A percentile compares a stretch with the other conserved stretches of the same genome.
These are phyloP conservation scores for Chymomyza caudatula DNA, from an alignment of 2,888 invertebrate species.

Conservation along the genomic window DNA sequence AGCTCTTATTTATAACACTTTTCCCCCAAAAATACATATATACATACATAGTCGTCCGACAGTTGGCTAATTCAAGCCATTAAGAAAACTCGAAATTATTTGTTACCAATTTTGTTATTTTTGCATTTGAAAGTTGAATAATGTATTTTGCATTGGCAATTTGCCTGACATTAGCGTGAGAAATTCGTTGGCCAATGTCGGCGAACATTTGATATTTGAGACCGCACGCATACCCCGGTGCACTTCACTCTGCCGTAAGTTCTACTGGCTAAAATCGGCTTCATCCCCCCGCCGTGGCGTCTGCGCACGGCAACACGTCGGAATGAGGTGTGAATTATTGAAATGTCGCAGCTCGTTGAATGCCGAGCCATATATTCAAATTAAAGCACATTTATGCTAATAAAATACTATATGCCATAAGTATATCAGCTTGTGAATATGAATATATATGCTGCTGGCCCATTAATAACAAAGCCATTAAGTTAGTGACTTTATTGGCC, in stretches of 20 bases:
- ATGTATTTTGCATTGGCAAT: slow-evolving; percentile 48
- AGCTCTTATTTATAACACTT: slow-evolving; percentile 53
- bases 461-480: slow-evolving; percentile 64
- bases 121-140: slow-evolving; percentile 23
- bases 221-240: slow-evolving; percentile 35
- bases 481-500: slow-evolving; percentile 54
- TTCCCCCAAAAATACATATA: too few relatives aligned
- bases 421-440: slow-evolving; percentile 9
- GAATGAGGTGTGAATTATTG: slow-evolving; percentile 67
- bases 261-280: background rate
- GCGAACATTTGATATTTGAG: slow-evolving; percentile 45
- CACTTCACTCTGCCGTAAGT: background rate
- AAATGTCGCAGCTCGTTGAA: slow-evolving; percentile 29
- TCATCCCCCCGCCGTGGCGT: slow-evolving; percentile 30
- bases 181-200: slow-evolving; percentile 15
- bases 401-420: slow-evolving; percentile 38
- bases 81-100: slow-evolving; percentile 63
- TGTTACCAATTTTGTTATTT: slow-evolving; percentile 49
- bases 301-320: slow-evolving; percentile 27
- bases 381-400: slow-evolving; percentile 64
- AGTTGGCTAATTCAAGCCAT: slow-evolving; percentile 63
- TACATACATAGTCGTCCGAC: slow-evolving; percentile 5
- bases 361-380: slow-evolving; percentile 54
- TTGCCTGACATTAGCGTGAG: slow-evolving; percentile 9
- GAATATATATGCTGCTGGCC: slow-evolving; percentile 62